Evolutionary conservation across 2,113 vertebrate genomes (phyloP), one percentile per base, ranked within the genome.

Genomic region (Ramphastos sulfuratus): DNA sequence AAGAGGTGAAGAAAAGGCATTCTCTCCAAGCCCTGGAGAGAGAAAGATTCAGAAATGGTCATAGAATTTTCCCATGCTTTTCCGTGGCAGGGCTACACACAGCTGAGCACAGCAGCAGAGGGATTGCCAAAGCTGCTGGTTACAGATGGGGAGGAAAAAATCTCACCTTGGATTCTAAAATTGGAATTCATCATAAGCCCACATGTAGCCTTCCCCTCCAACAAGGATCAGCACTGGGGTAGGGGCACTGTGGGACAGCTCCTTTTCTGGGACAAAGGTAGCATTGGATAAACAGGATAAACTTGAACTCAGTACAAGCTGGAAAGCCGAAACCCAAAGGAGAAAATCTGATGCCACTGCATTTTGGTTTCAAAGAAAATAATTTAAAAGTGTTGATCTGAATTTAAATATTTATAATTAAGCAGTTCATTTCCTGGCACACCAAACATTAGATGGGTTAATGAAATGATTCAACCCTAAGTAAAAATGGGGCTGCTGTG

Each of bases 211-310:
- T 82, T 76, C 39, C 24, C 82, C 39, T 79, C 12, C 59, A 12
- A 48, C 35, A 33, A 74, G 55, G 8, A 56, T 67, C 73, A n/a
- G 30, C 0, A 1, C 7, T 0, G 0, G 42, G 15, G 9, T 37
- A 52, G 52, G 30, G 39, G 21, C 15, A 35, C n/a, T 14, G 4
- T 37, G 64, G 50, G 50, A 50, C 14, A 25, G 8, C 7, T 72
- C 30, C 48, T 82, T 56, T 66, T 54, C 55, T 61, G 14, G 71
- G 59, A 24, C 27, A 76, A 73, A 28, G 11, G 24, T 23, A 39
- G 24, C 44, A 28, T 24, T 58, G 72, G 35, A 20, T 7, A 44
- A 11, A 15, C 12, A 61, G 25, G 7, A 28, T 63, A 63, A 52
- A 44, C 25, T 35, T 46, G 39, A 28, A 33, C 33, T 87, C 46